Evolutionary conservation across 2,113 vertebrate genomes (phyloP).

Genomic region (Python bivittatus): DNA sequence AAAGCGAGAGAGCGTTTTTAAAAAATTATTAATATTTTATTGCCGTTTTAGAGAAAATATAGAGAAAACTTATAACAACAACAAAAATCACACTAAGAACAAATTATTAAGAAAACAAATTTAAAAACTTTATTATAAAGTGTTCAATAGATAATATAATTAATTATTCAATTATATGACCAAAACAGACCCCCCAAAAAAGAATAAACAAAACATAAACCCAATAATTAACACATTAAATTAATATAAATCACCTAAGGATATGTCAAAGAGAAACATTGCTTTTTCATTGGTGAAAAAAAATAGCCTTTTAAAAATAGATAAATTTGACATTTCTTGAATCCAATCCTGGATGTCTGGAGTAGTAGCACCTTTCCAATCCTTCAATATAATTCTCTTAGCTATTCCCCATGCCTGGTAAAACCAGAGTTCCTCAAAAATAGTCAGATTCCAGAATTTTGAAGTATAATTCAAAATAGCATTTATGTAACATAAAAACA

Average conservation of each 20-base stretch:
- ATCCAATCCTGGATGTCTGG: background rate
- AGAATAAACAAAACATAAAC: background rate
- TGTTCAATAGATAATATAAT: background rate
- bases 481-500: background rate
- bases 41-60: background rate
- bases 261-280: background rate
- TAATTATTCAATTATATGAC: background rate
- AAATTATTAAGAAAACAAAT: background rate
- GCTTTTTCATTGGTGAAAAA: background rate
- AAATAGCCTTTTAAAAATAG: background rate
- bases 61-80: background rate
- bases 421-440: background rate
- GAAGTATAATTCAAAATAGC: background rate
- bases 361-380: background rate
- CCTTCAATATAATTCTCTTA: background rate
- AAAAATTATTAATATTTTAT: background rate
- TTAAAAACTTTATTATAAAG: background rate
- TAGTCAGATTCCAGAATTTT: background rate
- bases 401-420: background rate
- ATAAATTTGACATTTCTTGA: background rate
- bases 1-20: background rate
- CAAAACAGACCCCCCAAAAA: background rate
- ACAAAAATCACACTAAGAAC: background rate
- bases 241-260: background rate
- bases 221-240: background rate